phyloP scores from a whole-genome alignment of 2,888 invertebrate species.

The Elegia similella region DNA sequence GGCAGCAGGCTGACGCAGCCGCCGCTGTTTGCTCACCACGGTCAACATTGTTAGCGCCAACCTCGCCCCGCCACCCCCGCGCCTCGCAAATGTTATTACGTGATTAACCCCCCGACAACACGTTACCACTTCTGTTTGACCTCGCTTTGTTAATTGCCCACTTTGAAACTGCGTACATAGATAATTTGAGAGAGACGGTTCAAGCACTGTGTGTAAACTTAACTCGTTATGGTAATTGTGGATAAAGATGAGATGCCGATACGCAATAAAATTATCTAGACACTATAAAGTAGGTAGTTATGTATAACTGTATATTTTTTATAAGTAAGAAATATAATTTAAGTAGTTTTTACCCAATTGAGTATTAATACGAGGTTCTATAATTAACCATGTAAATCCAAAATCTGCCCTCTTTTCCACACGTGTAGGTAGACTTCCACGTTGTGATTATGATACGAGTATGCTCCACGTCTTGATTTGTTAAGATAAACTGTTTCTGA shows the following conservation, averaged over 20 bases:
- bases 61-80: constrained; percentile 22
- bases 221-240: not conserved
- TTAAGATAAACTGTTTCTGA: no score
- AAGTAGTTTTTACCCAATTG: no score
- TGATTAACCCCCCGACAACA: constrained; percentile 66
- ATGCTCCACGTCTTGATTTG: no score
- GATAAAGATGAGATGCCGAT: not conserved
- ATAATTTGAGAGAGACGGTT: constrained; percentile 33
- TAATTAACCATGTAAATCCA: no score
- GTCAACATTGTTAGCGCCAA: constrained; percentile 77
- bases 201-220: not conserved
- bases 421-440: no score
- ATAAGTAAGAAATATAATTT: no score
- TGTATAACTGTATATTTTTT: no score
- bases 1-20: constrained; percentile 63
- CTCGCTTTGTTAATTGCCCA: constrained; percentile 66
- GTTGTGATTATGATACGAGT: no score
- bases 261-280: not conserved
- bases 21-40: constrained; percentile 65
- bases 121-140: constrained; percentile 60
- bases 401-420: no score
- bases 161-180: constrained; percentile 47
- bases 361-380: no score
- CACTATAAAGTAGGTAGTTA: not conserved
- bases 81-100: constrained; percentile 68